Evolutionary conservation across 2,113 vertebrate genomes (phyloP).

Genomic region (Dunckerocampus dactyliophorus): DNA sequence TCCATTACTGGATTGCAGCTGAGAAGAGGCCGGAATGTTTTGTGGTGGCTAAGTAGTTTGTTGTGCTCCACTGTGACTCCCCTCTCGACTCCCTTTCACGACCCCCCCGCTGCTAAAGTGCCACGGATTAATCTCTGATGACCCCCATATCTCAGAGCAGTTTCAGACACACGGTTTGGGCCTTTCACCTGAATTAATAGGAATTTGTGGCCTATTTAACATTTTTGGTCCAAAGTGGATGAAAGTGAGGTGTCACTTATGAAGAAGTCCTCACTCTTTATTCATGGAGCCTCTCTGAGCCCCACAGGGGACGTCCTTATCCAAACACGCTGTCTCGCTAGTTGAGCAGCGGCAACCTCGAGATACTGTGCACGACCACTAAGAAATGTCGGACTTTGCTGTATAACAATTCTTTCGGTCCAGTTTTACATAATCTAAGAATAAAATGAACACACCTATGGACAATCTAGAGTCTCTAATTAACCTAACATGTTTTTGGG

Average conservation of each 20-base stretch:
- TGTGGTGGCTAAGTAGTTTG: constrained; percentile 76
- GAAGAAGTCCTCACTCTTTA: constrained; percentile 42
- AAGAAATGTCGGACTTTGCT: constrained; percentile 49
- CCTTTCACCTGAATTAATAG: constrained; percentile 75
- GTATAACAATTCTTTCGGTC: constrained; percentile 30
- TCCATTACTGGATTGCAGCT: constrained; percentile 82
- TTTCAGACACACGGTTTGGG: constrained; percentile 45
- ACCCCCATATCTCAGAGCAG: constrained; percentile 65
- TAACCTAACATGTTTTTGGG: too few relatives aligned
- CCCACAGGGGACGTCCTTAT: constrained; percentile 52
- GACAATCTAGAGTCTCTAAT: too few relatives aligned
- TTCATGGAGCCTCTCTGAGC: constrained; percentile 34
- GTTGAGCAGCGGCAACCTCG: constrained; percentile 50
- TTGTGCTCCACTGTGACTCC: constrained; percentile 51
- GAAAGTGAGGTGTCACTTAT: constrained; percentile 56
- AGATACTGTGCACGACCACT: constrained; percentile 20
- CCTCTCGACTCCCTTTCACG: constrained; percentile 38
- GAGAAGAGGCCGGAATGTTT: constrained; percentile 73
- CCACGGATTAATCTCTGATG: constrained; percentile 70
- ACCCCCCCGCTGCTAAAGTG: constrained; percentile 62
- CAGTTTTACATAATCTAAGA: constrained; percentile 26
- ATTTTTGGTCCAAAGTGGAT: constrained; percentile 50
- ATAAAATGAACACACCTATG: constrained; percentile 1
- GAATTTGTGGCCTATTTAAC: constrained; percentile 48
- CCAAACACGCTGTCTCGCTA: constrained; percentile 62